A percentile compares a stretch with the other conserved stretches of the same genome.
Evolutionary conservation across 2,888 invertebrate genomes (phyloP).

Genomic region (Polydrusus cervinus): DNA sequence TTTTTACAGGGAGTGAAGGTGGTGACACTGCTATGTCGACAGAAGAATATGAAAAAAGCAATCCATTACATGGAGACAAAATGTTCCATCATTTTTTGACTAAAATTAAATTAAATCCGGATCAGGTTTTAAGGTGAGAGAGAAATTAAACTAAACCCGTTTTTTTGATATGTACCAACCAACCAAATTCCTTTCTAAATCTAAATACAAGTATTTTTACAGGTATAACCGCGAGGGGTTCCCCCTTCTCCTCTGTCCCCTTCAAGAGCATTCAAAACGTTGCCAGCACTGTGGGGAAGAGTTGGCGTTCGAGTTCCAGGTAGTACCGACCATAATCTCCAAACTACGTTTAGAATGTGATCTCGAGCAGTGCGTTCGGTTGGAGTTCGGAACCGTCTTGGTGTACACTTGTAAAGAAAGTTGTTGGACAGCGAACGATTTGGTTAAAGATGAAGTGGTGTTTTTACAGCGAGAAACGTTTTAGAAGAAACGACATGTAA

Average conservation of each 20-base stretch:
- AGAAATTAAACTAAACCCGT: no score
- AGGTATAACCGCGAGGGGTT: constrained; percentile 78
- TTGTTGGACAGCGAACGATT: constrained; percentile 86
- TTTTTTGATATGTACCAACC: no score
- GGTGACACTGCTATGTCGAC: constrained; percentile 61
- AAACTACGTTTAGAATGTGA: constrained; percentile 77
- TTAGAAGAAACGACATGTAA: no score
- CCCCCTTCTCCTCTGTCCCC: constrained; percentile 81
- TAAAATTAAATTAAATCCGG: constrained; percentile 83
- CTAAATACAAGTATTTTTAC: not conserved
- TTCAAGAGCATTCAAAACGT: constrained; percentile 73
- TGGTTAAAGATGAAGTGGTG: constrained; percentile 80
- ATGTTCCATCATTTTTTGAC: constrained; percentile 87
- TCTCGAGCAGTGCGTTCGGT: constrained; percentile 71
- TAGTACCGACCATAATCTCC: constrained; percentile 86
- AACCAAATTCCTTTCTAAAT: no score
- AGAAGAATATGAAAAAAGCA: constrained; percentile 86
- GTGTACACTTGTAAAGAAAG: constrained; percentile 88
- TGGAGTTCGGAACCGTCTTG: constrained; percentile 91
- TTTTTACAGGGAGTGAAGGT: not conserved
- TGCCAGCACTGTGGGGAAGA: constrained; percentile 83
- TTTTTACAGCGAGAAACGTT: constrained; percentile 83
- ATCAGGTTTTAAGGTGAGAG: constrained; percentile 85
- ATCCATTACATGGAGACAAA: constrained; percentile 87
- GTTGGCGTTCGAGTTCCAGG: constrained; percentile 87